Evolutionary conservation across 2,888 invertebrate species (phyloP).

Genomic region (Lasioglossum malachurum): DNA sequence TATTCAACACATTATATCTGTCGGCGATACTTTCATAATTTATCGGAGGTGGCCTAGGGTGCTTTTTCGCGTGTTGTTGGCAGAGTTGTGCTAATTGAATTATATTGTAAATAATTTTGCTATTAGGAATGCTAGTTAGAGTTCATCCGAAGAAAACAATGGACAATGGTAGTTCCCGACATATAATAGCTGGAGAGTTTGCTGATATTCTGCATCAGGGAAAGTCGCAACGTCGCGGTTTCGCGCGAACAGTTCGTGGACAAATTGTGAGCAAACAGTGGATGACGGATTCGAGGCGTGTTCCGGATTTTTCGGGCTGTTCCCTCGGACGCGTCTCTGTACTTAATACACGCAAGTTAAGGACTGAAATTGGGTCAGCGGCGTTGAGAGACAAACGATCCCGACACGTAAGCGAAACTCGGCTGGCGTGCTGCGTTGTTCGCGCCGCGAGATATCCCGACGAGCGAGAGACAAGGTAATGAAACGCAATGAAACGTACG

Average conservation of each 20-base stretch:
- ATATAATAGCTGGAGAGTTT: neutral
- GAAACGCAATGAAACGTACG: slow-evolving; percentile 62
- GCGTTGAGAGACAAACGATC: slow-evolving; percentile 42
- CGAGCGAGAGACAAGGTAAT: slow-evolving; percentile 33
- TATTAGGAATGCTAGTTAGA: too few relatives aligned
- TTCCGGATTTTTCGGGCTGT: slow-evolving; percentile 13
- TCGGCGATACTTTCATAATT: too few relatives aligned
- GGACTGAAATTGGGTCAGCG: slow-evolving; percentile 53
- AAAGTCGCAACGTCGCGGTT: too few relatives aligned
- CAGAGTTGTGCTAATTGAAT: too few relatives aligned
- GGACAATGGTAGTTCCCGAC: neutral
- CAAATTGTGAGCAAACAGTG: neutral
- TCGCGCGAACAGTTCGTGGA: neutral
- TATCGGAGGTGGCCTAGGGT: too few relatives aligned
- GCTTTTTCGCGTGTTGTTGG: too few relatives aligned
- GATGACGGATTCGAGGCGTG: neutral
- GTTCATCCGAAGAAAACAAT: too few relatives aligned
- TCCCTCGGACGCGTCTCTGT: neutral
- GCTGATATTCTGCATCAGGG: neutral
- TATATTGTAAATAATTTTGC: too few relatives aligned
- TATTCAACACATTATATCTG: too few relatives aligned
- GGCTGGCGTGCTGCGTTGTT: slow-evolving; percentile 18
- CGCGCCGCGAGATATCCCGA: slow-evolving; percentile 23
- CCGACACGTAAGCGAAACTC: slow-evolving; percentile 35
- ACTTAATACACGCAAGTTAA: slow-evolving; percentile 14